Evolutionary conservation across 1,140 invertebrate genomes (phyloP).

Genomic region (Scaptodrosophila lebanonensis): DNA sequence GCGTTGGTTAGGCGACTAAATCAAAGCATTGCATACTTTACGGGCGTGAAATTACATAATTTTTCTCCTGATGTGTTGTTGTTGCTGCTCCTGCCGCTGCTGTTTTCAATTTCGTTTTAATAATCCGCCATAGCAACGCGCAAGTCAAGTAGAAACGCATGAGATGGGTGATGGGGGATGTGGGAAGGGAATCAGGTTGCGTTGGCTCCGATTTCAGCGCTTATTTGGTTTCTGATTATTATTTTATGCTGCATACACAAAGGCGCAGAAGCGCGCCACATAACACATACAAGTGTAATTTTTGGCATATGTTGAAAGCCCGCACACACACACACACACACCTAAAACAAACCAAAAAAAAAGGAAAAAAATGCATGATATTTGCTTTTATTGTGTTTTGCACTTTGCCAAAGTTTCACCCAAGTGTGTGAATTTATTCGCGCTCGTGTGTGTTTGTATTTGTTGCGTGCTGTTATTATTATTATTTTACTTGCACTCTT

Average conservation of each 20-base stretch:
- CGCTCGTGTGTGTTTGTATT: constrained; percentile 17
- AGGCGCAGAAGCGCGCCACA: not conserved
- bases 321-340: constrained; percentile 51
- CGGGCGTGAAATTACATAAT: constrained; percentile 57
- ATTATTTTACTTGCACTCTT: constrained; percentile 62
- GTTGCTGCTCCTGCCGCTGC: not conserved
- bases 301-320: constrained; percentile 24
- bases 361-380: too few species aligned
- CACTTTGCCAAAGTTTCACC: constrained; percentile 16
- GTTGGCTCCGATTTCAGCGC: constrained; percentile 64
- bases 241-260: constrained; percentile 50
- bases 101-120: constrained; percentile 66
- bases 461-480: constrained; percentile 48
- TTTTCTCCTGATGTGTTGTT: constrained; percentile 18
- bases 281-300: too few species aligned
- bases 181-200: constrained; percentile 27
- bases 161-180: not conserved
- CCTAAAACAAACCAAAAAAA: constrained; percentile 65
- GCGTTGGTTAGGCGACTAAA: constrained; percentile 38
- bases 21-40: constrained; percentile 53
- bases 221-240: constrained; percentile 74
- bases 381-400: constrained; percentile 62
- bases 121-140: too few species aligned
- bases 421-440: constrained; percentile 1
- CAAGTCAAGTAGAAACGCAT: too few species aligned